A percentile compares a stretch with the other conserved stretches of the same genome.
Conservation (phyloP, 2,113 vertebrate species). For the Cavia aperea region DNA sequence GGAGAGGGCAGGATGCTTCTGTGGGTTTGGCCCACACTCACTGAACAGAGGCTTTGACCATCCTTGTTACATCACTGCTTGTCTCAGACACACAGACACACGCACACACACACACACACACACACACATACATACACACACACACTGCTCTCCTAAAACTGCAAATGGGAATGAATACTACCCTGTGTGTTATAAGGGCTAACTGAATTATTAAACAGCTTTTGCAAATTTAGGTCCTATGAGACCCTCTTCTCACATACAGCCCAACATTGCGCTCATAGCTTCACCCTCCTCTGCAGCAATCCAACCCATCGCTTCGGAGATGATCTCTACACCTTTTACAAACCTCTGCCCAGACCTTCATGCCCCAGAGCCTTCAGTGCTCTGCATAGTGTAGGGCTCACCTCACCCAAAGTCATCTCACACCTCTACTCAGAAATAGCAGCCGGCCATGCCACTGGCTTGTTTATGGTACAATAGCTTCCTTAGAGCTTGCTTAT, state of each 20-base stretch:
- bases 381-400: neutral
- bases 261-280: neutral
- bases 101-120: neutral
- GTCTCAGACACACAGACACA: neutral
- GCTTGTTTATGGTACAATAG: slow-evolving; percentile 40
- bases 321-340: neutral
- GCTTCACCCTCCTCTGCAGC: neutral
- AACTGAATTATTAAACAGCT: neutral
- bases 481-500: slow-evolving; percentile 64
- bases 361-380: neutral
- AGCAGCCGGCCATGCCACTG: neutral
- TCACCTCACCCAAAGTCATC: neutral
- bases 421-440: slow-evolving; percentile 25
- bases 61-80: neutral
- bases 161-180: neutral
- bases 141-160: neutral
- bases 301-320: neutral
- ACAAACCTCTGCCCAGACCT: neutral
- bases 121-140: neutral
- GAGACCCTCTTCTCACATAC: neutral
- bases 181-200: neutral
- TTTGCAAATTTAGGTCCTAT: neutral
- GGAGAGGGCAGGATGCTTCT: neutral
- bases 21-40: neutral
- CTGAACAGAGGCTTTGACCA: neutral